These are phyloP conservation scores for Cinclus mexicanus DNA, from an alignment of 2,113 vertebrate genomes.

Conservation along the genomic window DNA sequence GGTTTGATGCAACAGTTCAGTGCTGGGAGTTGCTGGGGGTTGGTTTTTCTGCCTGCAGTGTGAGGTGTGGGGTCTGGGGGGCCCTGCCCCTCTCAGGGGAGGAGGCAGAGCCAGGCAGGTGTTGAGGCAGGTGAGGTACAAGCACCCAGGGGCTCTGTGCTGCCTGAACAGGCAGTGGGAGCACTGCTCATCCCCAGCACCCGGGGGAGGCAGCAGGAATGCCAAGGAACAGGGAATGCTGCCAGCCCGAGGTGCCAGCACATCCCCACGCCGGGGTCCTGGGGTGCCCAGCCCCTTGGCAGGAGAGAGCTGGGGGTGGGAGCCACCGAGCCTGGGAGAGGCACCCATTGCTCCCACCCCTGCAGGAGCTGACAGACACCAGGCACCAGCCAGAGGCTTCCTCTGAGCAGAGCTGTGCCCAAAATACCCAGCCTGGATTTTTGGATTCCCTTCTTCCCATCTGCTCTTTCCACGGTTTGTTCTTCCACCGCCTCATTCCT, in stretches of 20 bases:
- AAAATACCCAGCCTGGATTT: background rate
- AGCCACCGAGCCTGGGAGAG: background rate
- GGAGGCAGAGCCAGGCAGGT: background rate
- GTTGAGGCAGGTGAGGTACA: background rate
- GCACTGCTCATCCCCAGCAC: background rate
- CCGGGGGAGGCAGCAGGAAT: background rate
- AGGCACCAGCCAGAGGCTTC: background rate
- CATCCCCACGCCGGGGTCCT: background rate
- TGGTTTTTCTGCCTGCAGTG: rapidly evolving
- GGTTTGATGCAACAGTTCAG: rapidly evolving
- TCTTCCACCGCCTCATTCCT: background rate
- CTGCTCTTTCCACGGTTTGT: background rate
- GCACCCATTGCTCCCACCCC: background rate
- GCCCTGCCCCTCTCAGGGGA: background rate
- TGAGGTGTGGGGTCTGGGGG: background rate
- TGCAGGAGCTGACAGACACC: background rate
- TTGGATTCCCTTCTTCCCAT: background rate
- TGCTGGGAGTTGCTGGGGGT: rapidly evolving
- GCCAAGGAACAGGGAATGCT: background rate
- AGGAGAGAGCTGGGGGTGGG: background rate
- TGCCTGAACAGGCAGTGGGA: background rate
- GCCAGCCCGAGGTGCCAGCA: background rate
- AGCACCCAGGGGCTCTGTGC: background rate
- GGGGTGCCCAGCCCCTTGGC: background rate
- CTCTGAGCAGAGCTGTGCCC: background rate